phyloP scores from a whole-genome alignment of 2,797 vertebrate species.

The Clangula hyemalis region DNA sequence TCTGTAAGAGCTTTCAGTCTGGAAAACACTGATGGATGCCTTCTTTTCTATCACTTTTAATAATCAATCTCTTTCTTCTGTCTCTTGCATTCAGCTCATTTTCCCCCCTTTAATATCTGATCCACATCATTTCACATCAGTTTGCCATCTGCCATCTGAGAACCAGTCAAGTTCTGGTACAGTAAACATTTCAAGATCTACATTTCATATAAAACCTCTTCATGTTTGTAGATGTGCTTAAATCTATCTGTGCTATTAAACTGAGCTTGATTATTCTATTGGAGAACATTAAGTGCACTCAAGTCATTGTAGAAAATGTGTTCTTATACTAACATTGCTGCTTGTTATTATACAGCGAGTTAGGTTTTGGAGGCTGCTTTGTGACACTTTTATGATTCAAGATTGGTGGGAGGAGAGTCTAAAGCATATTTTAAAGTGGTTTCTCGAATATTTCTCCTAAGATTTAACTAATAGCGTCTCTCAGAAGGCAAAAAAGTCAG shows the following conservation, averaged over 20 bases:
- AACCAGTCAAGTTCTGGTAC: slow-evolving; percentile 78
- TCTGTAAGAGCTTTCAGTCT: slow-evolving; percentile 52
- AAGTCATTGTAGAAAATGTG: slow-evolving; percentile 25
- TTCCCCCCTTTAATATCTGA: slow-evolving; percentile 75
- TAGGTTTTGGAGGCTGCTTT: slow-evolving; percentile 37
- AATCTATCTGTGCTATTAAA: slow-evolving; percentile 45
- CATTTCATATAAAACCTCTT: slow-evolving; percentile 74
- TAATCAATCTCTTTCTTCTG: slow-evolving; percentile 77
- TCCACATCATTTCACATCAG: slow-evolving; percentile 80
- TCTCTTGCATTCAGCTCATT: slow-evolving; percentile 79
- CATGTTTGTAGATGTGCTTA: slow-evolving; percentile 54
- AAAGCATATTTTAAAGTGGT: slow-evolving; percentile 27
- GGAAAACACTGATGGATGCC: slow-evolving; percentile 37
- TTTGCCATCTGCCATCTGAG: slow-evolving; percentile 78
- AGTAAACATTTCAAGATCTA: slow-evolving; percentile 79
- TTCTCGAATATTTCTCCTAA: not conserved
- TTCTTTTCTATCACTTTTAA: slow-evolving; percentile 68
- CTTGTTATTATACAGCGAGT: not conserved
- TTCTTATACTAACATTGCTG: not conserved
- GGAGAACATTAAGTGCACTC: slow-evolving; percentile 29
- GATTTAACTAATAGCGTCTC: not conserved
- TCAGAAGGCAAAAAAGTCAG: not conserved
- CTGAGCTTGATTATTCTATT: slow-evolving; percentile 19
- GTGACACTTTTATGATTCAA: slow-evolving; percentile 33
- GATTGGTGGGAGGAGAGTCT: slow-evolving; percentile 30